Evolutionary conservation across 2,888 invertebrate species (phyloP), one percentile per base, ranked within the genome.

Genomic region (Notodonta dromedarius): DNA sequence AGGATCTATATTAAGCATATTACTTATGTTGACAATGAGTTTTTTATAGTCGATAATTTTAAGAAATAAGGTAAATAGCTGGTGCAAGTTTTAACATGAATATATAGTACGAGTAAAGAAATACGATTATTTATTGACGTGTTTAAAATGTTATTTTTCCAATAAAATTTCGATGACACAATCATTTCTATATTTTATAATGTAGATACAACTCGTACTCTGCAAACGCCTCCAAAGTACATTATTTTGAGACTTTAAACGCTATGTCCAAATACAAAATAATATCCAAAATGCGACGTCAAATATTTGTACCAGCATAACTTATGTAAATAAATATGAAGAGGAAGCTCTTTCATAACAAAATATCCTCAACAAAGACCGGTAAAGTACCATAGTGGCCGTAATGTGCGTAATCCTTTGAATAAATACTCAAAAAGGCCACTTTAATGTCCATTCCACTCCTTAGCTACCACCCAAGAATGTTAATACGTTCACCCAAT

Each of bases 341-440:
- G 65, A 65, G 63, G 67, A 73, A 59, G 69, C 75, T 75, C 73
- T 77, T 70, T 75, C 74, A 69, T 85, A 85, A 85, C 82, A 82
- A 85, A 87, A 84, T 82, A 86, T 79, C 79, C 74, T 73, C 67
- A 76, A 80, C 78, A 82, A 82, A 80, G 71, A 72, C 66, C 56
- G 50, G 65, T 58, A 58, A 67, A 67, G 76, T 73, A 74, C 73
- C 75, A 80, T 71, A 82, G 79, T 76, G 71, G 66, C 67, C 63
- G 61, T 87, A 90, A 92, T 89, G 90, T 79, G 66, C 63, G 78
- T 90, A 91, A 93, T 91, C 91, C 83, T 83, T 89, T 89, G 87
- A 87, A 86, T 86, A 91, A 90, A 90, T 87, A 90, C 80, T 67
- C 56, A 42, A 71, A 82, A 82, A 75, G 79, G 68, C 81, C 86